Percentiles rank a stretch among this genome's conserved stretches.
Evolutionary conservation across 2,113 vertebrate species (phyloP).

Genomic region (Caloenas nicobarica): DNA sequence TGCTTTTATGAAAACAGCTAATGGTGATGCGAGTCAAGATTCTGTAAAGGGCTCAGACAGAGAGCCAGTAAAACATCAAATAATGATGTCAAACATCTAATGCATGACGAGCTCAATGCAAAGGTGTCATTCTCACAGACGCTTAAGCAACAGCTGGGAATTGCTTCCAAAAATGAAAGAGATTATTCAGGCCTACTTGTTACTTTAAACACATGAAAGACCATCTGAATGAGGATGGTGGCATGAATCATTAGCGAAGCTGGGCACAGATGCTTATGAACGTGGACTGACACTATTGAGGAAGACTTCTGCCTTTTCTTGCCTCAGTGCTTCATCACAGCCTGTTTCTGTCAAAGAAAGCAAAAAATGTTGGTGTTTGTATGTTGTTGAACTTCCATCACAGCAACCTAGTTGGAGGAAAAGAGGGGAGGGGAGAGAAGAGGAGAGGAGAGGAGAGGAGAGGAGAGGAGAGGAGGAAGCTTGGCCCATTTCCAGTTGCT

Average conservation of each 20-base stretch:
- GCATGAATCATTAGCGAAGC: neutral
- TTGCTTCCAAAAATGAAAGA: neutral
- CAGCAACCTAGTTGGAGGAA: neutral
- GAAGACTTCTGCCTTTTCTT: neutral
- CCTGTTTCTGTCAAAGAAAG: neutral
- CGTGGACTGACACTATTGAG: neutral
- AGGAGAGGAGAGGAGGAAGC: neutral
- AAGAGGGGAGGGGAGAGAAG: no score
- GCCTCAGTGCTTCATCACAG: neutral
- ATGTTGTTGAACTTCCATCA: neutral
- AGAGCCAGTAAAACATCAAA: constrained; percentile 21
- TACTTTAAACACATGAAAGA: neutral
- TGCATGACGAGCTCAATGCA: neutral
- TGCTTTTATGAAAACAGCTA: neutral
- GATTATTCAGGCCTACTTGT: neutral
- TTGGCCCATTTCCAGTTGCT: neutral
- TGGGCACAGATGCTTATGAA: neutral
- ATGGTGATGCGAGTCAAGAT: neutral
- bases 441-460: neutral
- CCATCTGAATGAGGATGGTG: neutral
- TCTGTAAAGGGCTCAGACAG: neutral
- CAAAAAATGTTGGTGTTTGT: neutral
- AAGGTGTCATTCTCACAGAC: neutral
- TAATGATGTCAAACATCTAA: neutral
- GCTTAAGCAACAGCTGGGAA: neutral